Percentiles rank a stretch among this genome's conserved stretches.
These are phyloP conservation scores for Porites lobata DNA, from an alignment of 92 coral and sea anemone species.

Conservation along the genomic window DNA sequence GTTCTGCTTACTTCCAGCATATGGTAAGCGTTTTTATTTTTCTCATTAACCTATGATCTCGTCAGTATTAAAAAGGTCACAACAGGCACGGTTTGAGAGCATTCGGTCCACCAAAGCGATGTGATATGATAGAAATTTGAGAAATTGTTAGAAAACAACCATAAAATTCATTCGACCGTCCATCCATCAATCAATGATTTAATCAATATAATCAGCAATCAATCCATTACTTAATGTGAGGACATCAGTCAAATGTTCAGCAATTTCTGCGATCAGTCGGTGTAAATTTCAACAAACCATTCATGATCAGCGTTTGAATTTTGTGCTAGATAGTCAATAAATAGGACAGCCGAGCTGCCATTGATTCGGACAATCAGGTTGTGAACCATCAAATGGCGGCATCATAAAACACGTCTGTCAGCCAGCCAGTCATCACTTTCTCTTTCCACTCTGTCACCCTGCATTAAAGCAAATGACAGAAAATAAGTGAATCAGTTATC, in stretches of 20 bases:
- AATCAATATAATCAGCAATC: neutral
- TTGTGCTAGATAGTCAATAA: neutral
- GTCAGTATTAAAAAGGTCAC: neutral
- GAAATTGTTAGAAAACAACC: neutral
- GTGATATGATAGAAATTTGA: too few relatives aligned
- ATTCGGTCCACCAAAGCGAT: too few relatives aligned
- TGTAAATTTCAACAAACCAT: neutral
- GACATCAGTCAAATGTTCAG: neutral
- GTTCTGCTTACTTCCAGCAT: conserved; percentile 6
- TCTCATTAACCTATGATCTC: too few relatives aligned
- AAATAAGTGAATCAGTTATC: too few relatives aligned
- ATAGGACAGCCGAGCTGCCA: neutral
- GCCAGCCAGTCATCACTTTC: neutral
- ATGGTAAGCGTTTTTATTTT: neutral
- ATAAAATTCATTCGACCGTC: neutral
- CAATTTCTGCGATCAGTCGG: neutral
- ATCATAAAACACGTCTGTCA: neutral
- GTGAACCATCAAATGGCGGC: too few relatives aligned
- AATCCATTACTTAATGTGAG: neutral
- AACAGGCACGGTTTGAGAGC: neutral
- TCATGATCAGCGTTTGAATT: neutral
- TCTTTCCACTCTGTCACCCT: too few relatives aligned
- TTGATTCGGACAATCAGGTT: neutral
- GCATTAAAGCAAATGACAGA: too few relatives aligned
- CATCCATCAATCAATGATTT: neutral